These are phyloP conservation scores for Pemphredon lugubris DNA, from an alignment of 2,888 invertebrate genomes.

Conservation along the genomic window DNA sequence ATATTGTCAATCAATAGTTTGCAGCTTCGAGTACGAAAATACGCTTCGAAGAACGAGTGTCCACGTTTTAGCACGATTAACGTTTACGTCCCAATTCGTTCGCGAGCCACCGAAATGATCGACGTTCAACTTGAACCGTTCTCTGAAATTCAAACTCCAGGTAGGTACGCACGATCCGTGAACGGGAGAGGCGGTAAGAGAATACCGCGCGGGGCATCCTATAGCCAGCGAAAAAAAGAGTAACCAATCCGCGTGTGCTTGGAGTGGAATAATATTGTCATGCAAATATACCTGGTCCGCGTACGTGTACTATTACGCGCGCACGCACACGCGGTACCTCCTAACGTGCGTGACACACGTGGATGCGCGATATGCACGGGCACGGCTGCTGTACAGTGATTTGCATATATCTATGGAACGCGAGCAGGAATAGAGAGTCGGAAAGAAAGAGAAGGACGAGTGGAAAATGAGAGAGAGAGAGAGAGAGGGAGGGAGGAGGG, in stretches of 20 bases:
- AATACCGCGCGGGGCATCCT: slow-evolving; percentile 35
- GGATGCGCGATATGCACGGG: slow-evolving; percentile 52
- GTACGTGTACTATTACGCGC: slow-evolving; percentile 46
- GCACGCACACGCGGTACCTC: slow-evolving; percentile 21
- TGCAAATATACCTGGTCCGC: slow-evolving; percentile 69
- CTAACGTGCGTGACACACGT: slow-evolving; percentile 47
- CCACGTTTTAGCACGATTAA: too few species aligned
- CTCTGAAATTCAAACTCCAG: too few species aligned
- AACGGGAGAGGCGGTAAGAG: not conserved
- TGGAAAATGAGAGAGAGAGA: slow-evolving; percentile 1
- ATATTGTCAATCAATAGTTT: too few species aligned
- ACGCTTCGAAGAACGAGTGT: too few species aligned
- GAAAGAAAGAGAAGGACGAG: slow-evolving; percentile 16
- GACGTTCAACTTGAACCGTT: too few species aligned
- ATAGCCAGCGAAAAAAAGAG: slow-evolving; percentile 54
- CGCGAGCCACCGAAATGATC: too few species aligned
- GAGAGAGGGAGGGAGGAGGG: slow-evolving; percentile 3
- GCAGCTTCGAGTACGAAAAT: too few species aligned
- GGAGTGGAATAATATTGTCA: slow-evolving; percentile 73
- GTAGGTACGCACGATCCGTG: too few species aligned
- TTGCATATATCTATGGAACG: slow-evolving; percentile 70
- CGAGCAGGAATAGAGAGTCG: slow-evolving; percentile 23
- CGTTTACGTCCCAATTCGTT: too few species aligned
- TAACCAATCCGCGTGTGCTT: slow-evolving; percentile 67
- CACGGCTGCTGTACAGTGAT: slow-evolving; percentile 62